These are phyloP conservation scores for Peromyscus aztecus DNA, from an alignment of 2,797 vertebrate species.

Conservation along the genomic window DNA sequence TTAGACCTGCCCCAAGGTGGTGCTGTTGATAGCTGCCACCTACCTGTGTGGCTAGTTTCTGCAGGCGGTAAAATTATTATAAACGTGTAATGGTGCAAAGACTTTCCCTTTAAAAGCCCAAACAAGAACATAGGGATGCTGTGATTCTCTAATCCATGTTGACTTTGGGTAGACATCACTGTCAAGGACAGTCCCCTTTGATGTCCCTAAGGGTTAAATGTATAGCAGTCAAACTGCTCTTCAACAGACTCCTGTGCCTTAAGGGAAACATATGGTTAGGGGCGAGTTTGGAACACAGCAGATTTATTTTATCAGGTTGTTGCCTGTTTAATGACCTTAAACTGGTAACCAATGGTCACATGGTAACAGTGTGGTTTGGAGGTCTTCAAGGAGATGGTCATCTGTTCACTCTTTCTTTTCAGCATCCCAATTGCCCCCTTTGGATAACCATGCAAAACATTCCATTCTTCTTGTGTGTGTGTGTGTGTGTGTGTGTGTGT, in stretches of 20 bases:
- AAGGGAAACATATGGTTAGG: constrained; percentile 73
- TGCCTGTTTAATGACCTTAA: constrained; percentile 73
- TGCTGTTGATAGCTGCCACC: neutral
- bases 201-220: constrained; percentile 44
- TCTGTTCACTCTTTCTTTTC: constrained; percentile 63
- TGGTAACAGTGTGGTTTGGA: constrained; percentile 40
- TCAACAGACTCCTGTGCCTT: constrained; percentile 40
- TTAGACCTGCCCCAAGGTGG: neutral
- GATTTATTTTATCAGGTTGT: constrained; percentile 77
- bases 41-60: neutral
- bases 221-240: neutral
- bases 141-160: constrained; percentile 24
- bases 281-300: constrained; percentile 59
- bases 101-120: neutral
- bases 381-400: constrained; percentile 23
- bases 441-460: neutral
- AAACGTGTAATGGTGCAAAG: constrained; percentile 45
- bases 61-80: constrained; percentile 9
- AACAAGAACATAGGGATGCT: neutral
- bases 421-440: neutral
- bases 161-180: constrained; percentile 47
- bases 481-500: neutral
- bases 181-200: constrained; percentile 28
- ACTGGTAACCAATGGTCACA: constrained; percentile 64
- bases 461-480: no score